Percentiles rank a stretch among this genome's conserved stretches.
Evolutionary conservation across 2,797 vertebrate species (phyloP).

Genomic region (Platyrinchus mystaceus): DNA sequence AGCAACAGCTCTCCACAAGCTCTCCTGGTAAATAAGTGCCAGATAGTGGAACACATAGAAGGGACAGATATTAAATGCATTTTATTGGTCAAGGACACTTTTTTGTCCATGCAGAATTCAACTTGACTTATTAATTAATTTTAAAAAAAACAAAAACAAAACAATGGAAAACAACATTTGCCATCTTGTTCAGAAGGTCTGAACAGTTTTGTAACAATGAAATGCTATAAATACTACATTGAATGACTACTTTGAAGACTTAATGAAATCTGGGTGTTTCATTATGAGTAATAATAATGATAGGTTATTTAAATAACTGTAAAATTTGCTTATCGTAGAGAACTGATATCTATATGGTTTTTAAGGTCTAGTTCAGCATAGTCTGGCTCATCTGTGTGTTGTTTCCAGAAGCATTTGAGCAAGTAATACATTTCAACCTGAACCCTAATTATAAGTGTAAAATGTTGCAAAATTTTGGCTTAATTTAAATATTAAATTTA

Average conservation of each 20-base stretch:
- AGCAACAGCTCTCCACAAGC: conserved; percentile 52
- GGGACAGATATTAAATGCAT: neutral
- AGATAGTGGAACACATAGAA: neutral
- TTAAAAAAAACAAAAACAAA: neutral
- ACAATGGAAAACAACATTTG: neutral
- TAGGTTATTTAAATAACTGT: neutral
- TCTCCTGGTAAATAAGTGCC: conserved; percentile 36
- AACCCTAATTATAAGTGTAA: neutral
- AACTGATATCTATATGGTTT: neutral
- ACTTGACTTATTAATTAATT: neutral
- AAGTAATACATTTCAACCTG: neutral
- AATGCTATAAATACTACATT: neutral
- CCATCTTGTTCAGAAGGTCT: neutral
- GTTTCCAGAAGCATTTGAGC: neutral
- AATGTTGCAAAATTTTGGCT: neutral
- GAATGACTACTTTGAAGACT: neutral
- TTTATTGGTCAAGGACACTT: neutral
- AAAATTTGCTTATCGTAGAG: neutral
- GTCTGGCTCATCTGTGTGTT: neutral
- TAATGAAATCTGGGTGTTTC: neutral
- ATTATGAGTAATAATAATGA: neutral
- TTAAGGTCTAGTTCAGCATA: neutral
- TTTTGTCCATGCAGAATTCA: neutral
- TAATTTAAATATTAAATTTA: neutral
- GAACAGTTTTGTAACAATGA: neutral